phyloP scores from a whole-genome alignment of 2,113 vertebrate species.

The Eretmochelys imbricata region DNA sequence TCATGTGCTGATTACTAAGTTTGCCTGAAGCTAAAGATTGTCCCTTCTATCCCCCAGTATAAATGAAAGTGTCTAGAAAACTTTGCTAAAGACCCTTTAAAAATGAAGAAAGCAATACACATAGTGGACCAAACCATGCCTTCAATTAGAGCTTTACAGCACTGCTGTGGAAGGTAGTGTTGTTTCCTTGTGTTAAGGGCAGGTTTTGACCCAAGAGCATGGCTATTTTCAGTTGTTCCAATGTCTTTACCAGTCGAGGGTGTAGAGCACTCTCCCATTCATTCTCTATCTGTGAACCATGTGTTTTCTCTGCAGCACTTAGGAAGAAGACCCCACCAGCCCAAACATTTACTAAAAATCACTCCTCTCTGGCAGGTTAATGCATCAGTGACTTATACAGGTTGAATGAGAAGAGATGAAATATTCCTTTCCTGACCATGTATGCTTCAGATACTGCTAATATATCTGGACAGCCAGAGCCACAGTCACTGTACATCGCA shows the following conservation, averaged over 20 bases:
- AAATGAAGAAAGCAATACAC: neutral
- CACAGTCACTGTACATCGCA: neutral
- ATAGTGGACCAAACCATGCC: too few species aligned
- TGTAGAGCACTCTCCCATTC: neutral
- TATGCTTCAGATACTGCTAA: accelerated
- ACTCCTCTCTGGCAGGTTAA: neutral
- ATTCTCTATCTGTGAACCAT: accelerated
- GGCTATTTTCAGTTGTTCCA: neutral
- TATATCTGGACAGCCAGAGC: accelerated
- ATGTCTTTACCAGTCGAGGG: neutral
- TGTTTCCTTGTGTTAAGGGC: neutral
- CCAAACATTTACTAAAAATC: accelerated
- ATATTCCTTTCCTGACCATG: accelerated
- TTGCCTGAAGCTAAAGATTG: accelerated
- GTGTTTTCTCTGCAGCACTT: accelerated
- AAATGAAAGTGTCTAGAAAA: neutral
- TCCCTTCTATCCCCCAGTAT: neutral
- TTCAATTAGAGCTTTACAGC: accelerated
- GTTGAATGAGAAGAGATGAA: neutral
- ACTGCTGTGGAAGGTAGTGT: too few species aligned
- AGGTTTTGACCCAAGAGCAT: accelerated
- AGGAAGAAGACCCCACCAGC: neutral
- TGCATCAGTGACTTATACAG: neutral
- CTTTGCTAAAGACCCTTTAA: neutral
- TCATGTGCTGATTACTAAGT: accelerated